Conservation (phyloP, 2,113 vertebrate genomes). For the Castor canadensis region DNA sequence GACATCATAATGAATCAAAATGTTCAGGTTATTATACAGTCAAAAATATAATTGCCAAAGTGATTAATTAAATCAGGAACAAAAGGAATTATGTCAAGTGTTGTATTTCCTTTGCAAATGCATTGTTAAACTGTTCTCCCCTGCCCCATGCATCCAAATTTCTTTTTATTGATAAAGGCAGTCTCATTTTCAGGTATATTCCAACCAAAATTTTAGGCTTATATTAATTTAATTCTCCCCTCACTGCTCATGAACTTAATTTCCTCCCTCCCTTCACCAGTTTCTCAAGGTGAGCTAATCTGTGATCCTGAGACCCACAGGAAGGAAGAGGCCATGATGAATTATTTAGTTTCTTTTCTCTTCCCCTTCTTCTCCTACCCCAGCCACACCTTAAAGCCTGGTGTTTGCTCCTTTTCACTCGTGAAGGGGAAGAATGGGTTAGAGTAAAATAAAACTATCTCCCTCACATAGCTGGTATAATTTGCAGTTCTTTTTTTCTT, state of each 20-base stretch:
- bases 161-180: neutral
- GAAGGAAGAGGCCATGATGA: neutral
- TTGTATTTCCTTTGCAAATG: neutral
- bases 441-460: neutral
- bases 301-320: neutral
- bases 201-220: neutral
- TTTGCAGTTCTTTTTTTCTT: no score
- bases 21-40: neutral
- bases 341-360: neutral
- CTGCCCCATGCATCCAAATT: neutral
- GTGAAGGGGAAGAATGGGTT: neutral
- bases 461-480: no score
- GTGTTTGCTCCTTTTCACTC: neutral
- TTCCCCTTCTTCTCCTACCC: neutral
- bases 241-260: neutral
- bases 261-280: neutral
- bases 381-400: neutral
- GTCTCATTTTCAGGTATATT: neutral
- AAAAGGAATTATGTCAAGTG: neutral
- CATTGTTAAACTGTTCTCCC: neutral
- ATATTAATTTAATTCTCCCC: neutral
- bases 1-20: neutral
- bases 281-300: neutral
- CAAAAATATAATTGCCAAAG: neutral
- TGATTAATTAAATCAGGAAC: neutral